Evolutionary conservation across 2,797 vertebrate genomes (phyloP).

Genomic region (Chromis chromis): DNA sequence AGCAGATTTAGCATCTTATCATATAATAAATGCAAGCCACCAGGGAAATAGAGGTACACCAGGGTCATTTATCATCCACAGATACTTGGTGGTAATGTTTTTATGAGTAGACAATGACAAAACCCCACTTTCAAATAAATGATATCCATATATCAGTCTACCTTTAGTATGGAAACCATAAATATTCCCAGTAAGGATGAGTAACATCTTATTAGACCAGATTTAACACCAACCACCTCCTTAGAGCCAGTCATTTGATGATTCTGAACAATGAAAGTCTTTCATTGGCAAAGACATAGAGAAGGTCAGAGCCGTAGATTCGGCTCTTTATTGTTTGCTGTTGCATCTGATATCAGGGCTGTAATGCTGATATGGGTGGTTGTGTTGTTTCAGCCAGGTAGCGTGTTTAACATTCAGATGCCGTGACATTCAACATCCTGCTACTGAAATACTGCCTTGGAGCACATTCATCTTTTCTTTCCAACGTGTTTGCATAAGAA

Average conservation of each 20-base stretch:
- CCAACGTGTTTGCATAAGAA: neutral
- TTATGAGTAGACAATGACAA: too few relatives aligned
- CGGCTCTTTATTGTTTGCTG: conserved; percentile 27
- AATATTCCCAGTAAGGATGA: too few relatives aligned
- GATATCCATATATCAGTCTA: too few relatives aligned
- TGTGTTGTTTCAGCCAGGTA: conserved; percentile 1
- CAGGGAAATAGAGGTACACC: too few relatives aligned
- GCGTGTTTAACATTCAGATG: conserved; percentile 19
- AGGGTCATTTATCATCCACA: too few relatives aligned
- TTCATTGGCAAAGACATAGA: conserved; percentile 21
- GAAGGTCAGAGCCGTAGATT: conserved; percentile 11
- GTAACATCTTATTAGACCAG: too few relatives aligned
- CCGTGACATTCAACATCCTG: neutral
- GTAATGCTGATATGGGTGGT: conserved; percentile 15
- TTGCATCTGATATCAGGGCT: conserved; percentile 30
- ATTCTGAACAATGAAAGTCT: conserved; percentile 41
- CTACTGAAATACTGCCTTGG: neutral
- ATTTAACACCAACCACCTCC: neutral
- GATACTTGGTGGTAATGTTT: too few relatives aligned
- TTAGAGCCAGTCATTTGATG: conserved; percentile 30
- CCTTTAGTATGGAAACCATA: too few relatives aligned
- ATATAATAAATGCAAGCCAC: too few relatives aligned
- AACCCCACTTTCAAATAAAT: too few relatives aligned
- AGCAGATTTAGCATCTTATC: too few relatives aligned
- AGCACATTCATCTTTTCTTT: neutral